phyloP scores from a whole-genome alignment of 2,797 vertebrate species.

The Mareca strepera region DNA sequence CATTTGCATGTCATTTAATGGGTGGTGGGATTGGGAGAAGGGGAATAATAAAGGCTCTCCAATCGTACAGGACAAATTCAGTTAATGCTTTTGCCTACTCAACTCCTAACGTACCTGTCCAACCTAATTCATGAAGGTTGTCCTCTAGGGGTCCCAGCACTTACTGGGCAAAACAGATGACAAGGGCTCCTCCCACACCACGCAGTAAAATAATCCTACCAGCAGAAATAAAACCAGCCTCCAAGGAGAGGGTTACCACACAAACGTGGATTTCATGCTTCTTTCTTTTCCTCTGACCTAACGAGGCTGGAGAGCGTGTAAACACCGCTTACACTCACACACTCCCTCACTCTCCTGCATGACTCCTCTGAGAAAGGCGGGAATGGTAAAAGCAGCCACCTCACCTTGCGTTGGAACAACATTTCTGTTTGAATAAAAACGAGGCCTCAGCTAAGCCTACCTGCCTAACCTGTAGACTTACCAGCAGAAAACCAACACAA shows the following conservation, averaged over 20 bases:
- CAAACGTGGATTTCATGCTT: rapidly evolving
- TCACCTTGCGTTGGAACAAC: not conserved
- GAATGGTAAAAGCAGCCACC: not conserved
- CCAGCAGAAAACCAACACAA: not conserved
- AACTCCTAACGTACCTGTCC: constrained; percentile 37
- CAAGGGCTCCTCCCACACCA: not conserved
- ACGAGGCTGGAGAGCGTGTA: not conserved
- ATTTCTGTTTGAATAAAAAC: not conserved
- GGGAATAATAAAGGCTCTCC: constrained; percentile 12
- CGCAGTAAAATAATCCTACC: not conserved
- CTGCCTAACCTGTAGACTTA: rapidly evolving
- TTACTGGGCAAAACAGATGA: not conserved
- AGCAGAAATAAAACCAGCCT: not conserved
- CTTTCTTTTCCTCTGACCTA: not conserved
- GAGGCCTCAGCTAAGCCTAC: not conserved
- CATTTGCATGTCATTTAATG: constrained; percentile 12
- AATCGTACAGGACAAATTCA: constrained; percentile 14
- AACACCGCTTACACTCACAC: not conserved
- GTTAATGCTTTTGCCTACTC: constrained; percentile 1
- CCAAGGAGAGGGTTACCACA: not conserved
- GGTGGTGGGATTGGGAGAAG: not conserved
- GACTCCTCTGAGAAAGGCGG: not conserved
- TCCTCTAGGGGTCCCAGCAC: constrained; percentile 12
- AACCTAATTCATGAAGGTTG: constrained; percentile 13
- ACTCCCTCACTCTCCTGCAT: rapidly evolving